Conservation (phyloP, 2,888 invertebrate species). For the Stenolophus ochropezus region DNA sequence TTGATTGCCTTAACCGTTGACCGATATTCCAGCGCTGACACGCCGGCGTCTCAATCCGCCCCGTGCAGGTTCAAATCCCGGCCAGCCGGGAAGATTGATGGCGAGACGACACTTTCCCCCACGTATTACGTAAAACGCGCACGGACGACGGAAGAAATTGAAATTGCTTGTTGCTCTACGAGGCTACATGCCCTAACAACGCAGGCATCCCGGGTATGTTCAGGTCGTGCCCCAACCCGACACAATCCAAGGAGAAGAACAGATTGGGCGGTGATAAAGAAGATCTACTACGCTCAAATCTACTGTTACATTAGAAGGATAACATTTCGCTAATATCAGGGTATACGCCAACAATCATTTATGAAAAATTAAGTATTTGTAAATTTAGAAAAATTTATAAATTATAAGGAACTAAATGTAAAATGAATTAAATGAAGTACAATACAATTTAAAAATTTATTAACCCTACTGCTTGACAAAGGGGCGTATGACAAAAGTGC, state of each 20-base stretch:
- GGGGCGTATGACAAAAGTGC: no score
- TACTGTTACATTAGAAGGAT: no score
- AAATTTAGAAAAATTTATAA: no score
- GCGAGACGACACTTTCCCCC: constrained; percentile 15
- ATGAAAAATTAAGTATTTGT: no score
- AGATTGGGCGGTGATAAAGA: no score
- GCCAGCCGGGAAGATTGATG: constrained; percentile 52
- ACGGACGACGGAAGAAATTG: constrained; percentile 41
- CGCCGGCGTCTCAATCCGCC: constrained; percentile 56
- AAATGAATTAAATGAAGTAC: no score
- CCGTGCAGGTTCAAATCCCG: constrained; percentile 54
- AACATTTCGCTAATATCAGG: no score
- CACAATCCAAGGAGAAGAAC: not conserved
- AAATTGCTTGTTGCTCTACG: constrained; percentile 42
- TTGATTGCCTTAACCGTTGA: constrained; percentile 45
- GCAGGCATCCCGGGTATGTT: not conserved
- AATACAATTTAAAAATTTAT: no score
- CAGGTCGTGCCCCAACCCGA: not conserved
- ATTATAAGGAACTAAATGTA: no score
- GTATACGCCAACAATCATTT: no score
- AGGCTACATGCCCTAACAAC: constrained; percentile 9
- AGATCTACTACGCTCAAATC: no score
- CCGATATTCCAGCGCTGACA: constrained; percentile 45
- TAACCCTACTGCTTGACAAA: no score
- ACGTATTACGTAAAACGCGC: constrained; percentile 56